These are phyloP conservation scores for Sogatella furcifera DNA, from an alignment of 1,140 invertebrate genomes.

Conservation along the genomic window DNA sequence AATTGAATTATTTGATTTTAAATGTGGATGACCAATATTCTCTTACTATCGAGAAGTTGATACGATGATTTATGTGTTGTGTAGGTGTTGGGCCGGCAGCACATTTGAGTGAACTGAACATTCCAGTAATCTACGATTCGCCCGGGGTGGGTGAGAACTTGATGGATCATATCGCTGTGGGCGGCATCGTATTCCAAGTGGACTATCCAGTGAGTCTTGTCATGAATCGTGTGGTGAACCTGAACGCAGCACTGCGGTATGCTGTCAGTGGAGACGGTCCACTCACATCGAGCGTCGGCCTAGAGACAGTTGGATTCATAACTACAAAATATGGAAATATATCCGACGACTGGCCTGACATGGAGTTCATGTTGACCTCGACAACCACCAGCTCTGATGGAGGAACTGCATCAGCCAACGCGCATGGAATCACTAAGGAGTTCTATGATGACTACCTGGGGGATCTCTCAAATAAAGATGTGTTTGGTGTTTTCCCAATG, in stretches of 20 bases:
- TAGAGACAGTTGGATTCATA: constrained; percentile 76
- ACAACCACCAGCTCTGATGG: constrained; percentile 66
- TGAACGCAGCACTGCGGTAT: constrained; percentile 64
- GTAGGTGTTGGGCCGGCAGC: constrained; percentile 56
- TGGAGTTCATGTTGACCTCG: constrained; percentile 81
- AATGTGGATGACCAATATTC: too few relatives aligned
- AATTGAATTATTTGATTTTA: too few relatives aligned
- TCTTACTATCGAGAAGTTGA: too few relatives aligned
- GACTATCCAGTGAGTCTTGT: constrained; percentile 67
- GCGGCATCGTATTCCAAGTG: constrained; percentile 66
- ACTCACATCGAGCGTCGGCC: constrained; percentile 65
- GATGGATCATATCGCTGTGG: constrained; percentile 71
- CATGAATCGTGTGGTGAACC: constrained; percentile 60
- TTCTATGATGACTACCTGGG: constrained; percentile 64
- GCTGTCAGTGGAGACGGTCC: constrained; percentile 69
- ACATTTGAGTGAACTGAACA: constrained; percentile 48
- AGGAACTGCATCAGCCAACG: constrained; percentile 51
- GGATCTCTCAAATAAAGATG: constrained; percentile 56
- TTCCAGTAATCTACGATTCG: constrained; percentile 42
- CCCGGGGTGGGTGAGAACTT: constrained; percentile 73
- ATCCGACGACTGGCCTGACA: constrained; percentile 78
- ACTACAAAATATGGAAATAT: constrained; percentile 76
- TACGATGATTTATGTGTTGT: not conserved
- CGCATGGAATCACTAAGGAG: constrained; percentile 65
- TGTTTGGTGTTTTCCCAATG: constrained; percentile 74